phyloP scores from a whole-genome alignment of 2,113 vertebrate species.

The Hiodon tergisus region DNA sequence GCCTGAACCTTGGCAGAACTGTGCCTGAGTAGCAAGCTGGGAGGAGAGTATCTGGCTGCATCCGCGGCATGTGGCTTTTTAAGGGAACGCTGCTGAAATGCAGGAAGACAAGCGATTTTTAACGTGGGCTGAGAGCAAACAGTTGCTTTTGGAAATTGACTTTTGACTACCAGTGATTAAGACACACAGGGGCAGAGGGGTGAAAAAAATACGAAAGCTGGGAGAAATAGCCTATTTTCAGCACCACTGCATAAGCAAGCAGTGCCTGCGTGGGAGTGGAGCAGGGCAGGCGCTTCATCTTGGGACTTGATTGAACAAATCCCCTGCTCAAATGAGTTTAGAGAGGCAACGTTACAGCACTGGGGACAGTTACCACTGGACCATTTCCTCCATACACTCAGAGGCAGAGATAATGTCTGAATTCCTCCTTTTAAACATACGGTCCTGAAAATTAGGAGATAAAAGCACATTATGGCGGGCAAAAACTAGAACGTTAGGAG shows the following conservation, averaged over 20 bases:
- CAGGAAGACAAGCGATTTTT: background rate
- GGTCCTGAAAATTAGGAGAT: background rate
- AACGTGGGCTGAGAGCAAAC: conserved; percentile 7
- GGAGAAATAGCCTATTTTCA: conserved; percentile 29
- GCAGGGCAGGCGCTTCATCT: conserved; percentile 16
- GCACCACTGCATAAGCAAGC: conserved; percentile 30
- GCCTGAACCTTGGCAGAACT: too few species aligned
- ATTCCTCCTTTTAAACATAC: too few species aligned
- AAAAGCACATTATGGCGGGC: background rate
- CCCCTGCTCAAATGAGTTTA: conserved; percentile 17
- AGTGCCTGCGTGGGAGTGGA: conserved; percentile 10
- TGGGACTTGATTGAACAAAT: conserved; percentile 15
- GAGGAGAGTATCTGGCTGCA: background rate
- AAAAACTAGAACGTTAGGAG: background rate
- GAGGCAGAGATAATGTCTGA: too few species aligned
- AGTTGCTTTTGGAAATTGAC: conserved; percentile 27
- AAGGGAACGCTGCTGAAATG: background rate
- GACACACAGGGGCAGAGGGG: conserved; percentile 34
- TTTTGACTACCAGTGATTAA: conserved; percentile 45
- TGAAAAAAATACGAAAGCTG: conserved; percentile 27
- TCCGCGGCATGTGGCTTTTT: too few species aligned
- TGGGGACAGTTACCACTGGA: background rate
- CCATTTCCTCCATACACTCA: background rate
- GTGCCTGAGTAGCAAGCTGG: background rate
- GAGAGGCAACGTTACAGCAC: conserved; percentile 6